Percentiles rank a stretch among this genome's conserved stretches.
These are phyloP conservation scores for Mormyrus proboscirostris DNA, from an alignment of 2,797 vertebrate species.

Conservation along the genomic window DNA sequence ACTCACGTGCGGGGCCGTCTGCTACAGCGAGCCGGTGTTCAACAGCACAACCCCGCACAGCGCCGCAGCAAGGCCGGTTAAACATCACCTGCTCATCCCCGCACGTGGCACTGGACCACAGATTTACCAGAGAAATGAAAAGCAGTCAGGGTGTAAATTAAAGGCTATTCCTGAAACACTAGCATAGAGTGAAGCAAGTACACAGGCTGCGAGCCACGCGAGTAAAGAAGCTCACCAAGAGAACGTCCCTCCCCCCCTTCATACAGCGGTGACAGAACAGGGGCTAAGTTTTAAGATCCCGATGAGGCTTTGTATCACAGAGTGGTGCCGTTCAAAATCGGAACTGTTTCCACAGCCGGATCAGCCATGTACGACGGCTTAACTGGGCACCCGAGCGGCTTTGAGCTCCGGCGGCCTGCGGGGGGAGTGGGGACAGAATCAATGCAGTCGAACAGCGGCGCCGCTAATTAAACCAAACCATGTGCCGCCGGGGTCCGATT, in stretches of 20 bases:
- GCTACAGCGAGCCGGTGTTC: not conserved
- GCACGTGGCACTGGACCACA: not conserved
- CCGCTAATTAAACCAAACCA: not conserved
- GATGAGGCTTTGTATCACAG: not conserved
- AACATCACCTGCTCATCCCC: not conserved
- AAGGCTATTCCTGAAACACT: not conserved
- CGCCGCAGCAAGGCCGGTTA: not conserved
- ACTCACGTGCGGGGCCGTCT: not conserved
- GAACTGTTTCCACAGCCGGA: not conserved
- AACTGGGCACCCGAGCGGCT: not conserved
- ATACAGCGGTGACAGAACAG: not conserved
- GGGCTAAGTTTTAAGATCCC: not conserved
- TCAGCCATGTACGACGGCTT: not conserved
- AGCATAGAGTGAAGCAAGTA: not conserved
- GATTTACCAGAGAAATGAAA: not conserved
- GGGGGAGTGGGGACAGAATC: not conserved
- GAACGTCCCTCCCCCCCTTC: not conserved
- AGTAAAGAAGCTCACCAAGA: not conserved
- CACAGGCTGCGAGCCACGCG: not conserved
- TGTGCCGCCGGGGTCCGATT: not conserved
- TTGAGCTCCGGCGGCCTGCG: not conserved
- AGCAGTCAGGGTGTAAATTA: not conserved
- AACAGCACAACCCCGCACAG: not conserved
- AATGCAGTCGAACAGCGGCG: not conserved
- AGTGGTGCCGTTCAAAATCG: not conserved